Conservation (phyloP, 2,113 vertebrate genomes). For the Spheniscus mendiculus region DNA sequence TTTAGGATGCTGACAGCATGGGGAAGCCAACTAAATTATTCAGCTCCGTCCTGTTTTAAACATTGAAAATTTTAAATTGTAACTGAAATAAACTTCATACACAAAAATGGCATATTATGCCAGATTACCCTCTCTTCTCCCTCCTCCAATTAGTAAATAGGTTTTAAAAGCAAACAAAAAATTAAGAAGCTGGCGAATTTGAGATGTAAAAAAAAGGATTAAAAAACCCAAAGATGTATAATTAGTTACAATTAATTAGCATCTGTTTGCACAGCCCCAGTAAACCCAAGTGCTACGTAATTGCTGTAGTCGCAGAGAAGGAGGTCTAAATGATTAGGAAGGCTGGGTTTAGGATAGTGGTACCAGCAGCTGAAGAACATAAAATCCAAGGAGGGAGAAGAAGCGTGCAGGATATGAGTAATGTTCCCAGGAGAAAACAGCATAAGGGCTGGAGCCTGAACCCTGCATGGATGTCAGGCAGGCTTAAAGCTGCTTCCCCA, state of each 20-base stretch:
- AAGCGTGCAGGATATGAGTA: neutral
- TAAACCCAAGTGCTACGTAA: neutral
- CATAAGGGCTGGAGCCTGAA: conserved; percentile 12
- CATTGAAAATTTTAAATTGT: neutral
- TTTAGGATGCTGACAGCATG: neutral
- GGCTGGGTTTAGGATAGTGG: neutral
- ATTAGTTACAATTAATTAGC: conserved; percentile 24
- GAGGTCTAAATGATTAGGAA: neutral
- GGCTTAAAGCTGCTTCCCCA: neutral
- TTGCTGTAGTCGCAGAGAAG: neutral
- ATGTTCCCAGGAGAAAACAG: neutral
- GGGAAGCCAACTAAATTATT: neutral
- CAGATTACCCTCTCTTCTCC: neutral
- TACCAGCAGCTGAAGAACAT: neutral
- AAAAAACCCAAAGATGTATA: neutral
- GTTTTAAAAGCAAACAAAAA: neutral
- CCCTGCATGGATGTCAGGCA: neutral
- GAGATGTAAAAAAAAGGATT: neutral
- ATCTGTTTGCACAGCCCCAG: neutral
- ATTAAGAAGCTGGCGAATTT: neutral
- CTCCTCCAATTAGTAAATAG: neutral
- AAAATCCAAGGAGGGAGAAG: neutral
- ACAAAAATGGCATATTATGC: neutral
- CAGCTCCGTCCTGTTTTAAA: neutral
- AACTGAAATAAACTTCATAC: neutral